Base-by-base conservation (phyloP, 2,113 vertebrate genomes). In the Hemichromis elongatus region DNA sequence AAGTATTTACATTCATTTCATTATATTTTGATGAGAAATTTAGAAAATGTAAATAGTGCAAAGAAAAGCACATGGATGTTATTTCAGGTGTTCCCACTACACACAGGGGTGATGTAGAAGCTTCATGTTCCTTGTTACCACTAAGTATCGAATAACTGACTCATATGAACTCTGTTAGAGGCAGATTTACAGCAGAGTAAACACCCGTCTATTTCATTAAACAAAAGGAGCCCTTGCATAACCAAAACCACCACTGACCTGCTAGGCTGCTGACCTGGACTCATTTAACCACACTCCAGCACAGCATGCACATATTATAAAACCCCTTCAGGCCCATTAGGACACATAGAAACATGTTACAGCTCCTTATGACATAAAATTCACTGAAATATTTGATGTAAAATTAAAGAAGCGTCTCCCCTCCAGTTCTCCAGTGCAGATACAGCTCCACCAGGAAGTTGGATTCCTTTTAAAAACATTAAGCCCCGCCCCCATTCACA, bases 231-330 rank as follows among this genome's bases (percentile, higher is more conserved):
- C 30, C 24, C 3, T 80, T 50, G 16, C 80, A 26, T 82, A 79
- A 89, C 40, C 24, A 3, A 21, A 63, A 3, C 40, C 16, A 5
- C 40, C 19, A 55, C 45, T 55, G 79, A 79, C 53, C 79, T 6
- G 5, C 24, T 30, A 56, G 68, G 81, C 61, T 70, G 61, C 26
- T 82, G 80, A 73, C 52, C 78, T 88, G 68, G 28, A 55, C n/a
- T 3, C 21, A 40, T 84, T 56, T 77, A 80, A 54, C 55, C 54
- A 13, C 81, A 54, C 24, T 21, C 18, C 40, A 30, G 50, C 24
- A n/a, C 80, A 73, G 68, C 11, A 50, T 28, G 16, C 35, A 24
- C 12, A 6, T 18, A 3, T 14, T 42, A 47, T 3, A 19, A 0
- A 63, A 37, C n/a, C 52, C 59, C 78, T 26, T 30, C 6, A 47